These are phyloP conservation scores for Polypedilum pembai DNA, from an alignment of 1,140 invertebrate genomes.

Conservation along the genomic window DNA sequence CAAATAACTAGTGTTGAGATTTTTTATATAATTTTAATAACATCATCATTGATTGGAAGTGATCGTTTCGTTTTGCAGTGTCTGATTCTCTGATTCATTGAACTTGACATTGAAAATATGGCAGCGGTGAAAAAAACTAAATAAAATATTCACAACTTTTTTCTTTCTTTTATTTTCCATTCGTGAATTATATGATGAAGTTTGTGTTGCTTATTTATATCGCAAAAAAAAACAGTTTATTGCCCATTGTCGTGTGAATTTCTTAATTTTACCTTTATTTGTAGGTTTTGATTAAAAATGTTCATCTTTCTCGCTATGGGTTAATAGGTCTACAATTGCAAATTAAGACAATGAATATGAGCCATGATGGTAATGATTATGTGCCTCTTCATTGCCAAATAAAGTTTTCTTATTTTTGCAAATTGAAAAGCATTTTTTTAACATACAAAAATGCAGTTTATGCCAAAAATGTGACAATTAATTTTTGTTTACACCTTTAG, in stretches of 20 bases:
- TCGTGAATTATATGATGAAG: background rate
- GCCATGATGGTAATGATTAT: no score
- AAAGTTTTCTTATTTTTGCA: no score
- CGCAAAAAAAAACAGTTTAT: background rate
- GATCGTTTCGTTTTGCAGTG: background rate
- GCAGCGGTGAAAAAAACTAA: background rate
- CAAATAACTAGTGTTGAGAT: no score
- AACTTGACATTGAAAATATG: background rate
- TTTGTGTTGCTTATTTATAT: background rate
- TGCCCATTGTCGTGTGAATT: slow-evolving; percentile 11
- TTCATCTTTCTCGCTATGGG: background rate
- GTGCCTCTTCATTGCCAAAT: no score
- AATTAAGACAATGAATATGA: no score
- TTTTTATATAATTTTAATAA: no score
- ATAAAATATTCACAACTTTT: slow-evolving; percentile 4
- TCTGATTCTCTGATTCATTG: background rate
- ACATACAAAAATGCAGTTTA: no score
- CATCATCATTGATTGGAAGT: background rate
- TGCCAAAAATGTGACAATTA: no score
- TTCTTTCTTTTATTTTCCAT: background rate
- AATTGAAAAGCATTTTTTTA: no score
- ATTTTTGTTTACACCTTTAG: no score
- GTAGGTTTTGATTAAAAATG: background rate
- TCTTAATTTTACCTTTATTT: background rate
- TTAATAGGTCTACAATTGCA: background rate